Percentiles rank a stretch among this genome's conserved stretches.
phyloP scores from a whole-genome alignment of 1,140 invertebrate genomes.

The Drosophila sturtevanti region DNA sequence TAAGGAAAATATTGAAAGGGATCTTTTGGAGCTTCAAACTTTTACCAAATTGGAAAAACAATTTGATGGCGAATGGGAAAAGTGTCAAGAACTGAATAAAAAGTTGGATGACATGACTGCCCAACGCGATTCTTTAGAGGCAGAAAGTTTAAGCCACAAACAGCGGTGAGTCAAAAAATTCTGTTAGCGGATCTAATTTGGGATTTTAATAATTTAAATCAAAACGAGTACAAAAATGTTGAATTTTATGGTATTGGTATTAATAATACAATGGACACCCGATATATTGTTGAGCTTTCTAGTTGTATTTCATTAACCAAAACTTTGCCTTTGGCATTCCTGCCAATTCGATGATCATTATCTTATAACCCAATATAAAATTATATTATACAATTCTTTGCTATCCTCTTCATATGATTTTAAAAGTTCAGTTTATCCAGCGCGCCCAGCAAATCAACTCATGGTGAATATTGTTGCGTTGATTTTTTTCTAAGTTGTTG shows the following conservation, averaged over 20 bases:
- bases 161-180: constrained; percentile 61
- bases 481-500: constrained; percentile 27
- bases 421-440: constrained; percentile 13
- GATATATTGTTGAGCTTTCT: no score
- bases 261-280: no score
- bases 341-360: no score
- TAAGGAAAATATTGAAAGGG: constrained; percentile 46
- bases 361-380: no score
- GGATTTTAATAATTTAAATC: no score
- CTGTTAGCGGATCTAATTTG: no score
- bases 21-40: constrained; percentile 56
- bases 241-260: no score
- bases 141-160: constrained; percentile 33
- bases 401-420: background rate
- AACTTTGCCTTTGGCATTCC: no score
- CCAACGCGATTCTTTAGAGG: constrained; percentile 46
- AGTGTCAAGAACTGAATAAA: constrained; percentile 35
- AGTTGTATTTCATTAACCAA: no score
- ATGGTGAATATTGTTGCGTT: constrained; percentile 10
- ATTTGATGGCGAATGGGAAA: constrained; percentile 47
- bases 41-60: constrained; percentile 70
- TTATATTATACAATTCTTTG: no score
- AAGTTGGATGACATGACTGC: constrained; percentile 35
- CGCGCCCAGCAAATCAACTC: constrained; percentile 10
- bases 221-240: background rate